Evolutionary conservation across 1,140 invertebrate species (phyloP), one percentile per base, ranked within the genome.

Genomic region (Hydropsyche tenuis): DNA sequence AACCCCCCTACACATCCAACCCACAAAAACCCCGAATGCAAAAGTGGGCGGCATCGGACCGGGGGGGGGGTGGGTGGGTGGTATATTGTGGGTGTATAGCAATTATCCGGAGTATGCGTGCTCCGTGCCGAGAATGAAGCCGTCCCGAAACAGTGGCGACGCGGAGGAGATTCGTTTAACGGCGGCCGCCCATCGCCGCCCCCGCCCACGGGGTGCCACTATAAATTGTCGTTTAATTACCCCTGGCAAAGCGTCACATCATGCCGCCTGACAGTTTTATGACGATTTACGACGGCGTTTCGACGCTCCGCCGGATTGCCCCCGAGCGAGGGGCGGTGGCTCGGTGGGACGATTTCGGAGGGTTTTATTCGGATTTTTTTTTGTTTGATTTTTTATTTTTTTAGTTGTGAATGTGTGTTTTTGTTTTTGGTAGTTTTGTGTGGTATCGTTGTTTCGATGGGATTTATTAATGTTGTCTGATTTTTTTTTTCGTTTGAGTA

Each of bases 191-290:
- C n/a, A n/a, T n/a, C n/a, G n/a, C n/a, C n/a, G n/a, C n/a, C n/a
- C n/a, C n/a, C n/a, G 75, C 75, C 69, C 68, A 71, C 73, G 70
- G 65, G 74, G 60, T n/a, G 16, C 75, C 78, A 78, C 85, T 86
- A 88, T 89, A 89, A 89, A 89, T 89, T 87, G 85, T 85, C 83
- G 84, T 88, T 88, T 89, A 89, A 89, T 89, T 89, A 89, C 87
- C 86, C 85, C 85, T 82, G 84, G 84, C 86, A 85, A 82, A 80
- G 86, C 87, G 87, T 88, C 87, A 88, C 87, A 88, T 88, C 87
- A 87, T 86, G 85, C 85, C 86, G 86, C 86, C 83, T 87, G 88
- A 88, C 88, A 88, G 86, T 88, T 89, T 89, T 88, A 89, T 89
- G 88, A 89, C 88, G 87, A 89, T 89, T 89, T 89, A 89, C 87